Evolutionary conservation across 2,113 vertebrate genomes (phyloP), one percentile per base, ranked within the genome.

Genomic region (Orthonyx spaldingii): DNA sequence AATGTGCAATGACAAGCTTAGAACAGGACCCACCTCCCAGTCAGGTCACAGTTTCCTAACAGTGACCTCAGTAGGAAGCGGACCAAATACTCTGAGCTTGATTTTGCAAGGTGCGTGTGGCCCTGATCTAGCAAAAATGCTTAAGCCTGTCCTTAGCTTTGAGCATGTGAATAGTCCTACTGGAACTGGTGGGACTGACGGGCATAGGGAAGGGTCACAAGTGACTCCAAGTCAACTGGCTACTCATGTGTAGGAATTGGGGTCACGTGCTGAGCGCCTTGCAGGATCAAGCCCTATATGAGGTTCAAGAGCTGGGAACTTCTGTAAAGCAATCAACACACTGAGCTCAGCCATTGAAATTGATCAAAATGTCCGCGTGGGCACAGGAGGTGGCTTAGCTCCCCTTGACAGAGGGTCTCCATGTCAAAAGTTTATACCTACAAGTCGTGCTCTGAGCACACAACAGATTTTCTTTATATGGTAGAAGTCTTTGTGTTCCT

Each of bases 241-340:
- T 83, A 80, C 85, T 75, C 53, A n/a, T 65, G 53, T 89, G 78
- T 76, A 87, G 86, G 91, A 46, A 91, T 2, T 72, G 85, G 93
- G 91, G 91, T 90, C 80, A 88, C 93, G 79, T 94, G 93, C 85
- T 89, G 87, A 79, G 89, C 55, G 83, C 96, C 94, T 97, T 96
- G 97, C 96, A 97, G 94, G 96, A 96, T 96, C 93, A 94, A 96
- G 96, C 94, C 94, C 83, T 90, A 89, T 80, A 71, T 94, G 87
- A 98, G 96, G 97, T 98, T 97, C 84, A 92, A 98, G 97, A 97
- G 95, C 98, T 97, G 97, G 96, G 97, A 98, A 97, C 92, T 97
- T 97, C 97, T 96, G 97, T 97, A 97, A 98, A 98, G 95, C 96
- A 95, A 97, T 95, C 93, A 92, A 97, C 97, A 97, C 92, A 96